phyloP scores from a whole-genome alignment of 2,113 vertebrate genomes.

The Pelobates fuscus region DNA sequence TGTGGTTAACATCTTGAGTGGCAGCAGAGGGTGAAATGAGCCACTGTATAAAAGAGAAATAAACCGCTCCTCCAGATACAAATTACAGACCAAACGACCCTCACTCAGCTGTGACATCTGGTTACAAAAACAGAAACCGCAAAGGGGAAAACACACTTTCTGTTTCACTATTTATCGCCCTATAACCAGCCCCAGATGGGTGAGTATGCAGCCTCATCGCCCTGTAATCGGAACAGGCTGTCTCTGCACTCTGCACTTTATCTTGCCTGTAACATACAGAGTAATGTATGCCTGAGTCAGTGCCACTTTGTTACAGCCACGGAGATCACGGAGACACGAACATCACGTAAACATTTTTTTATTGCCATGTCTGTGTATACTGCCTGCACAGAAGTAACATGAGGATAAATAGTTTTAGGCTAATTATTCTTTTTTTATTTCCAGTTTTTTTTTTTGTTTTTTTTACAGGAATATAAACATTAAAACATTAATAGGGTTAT shows the following conservation, averaged over 20 bases:
- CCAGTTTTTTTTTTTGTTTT: too few species aligned
- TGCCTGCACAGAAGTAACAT: too few species aligned
- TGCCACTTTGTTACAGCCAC: background rate
- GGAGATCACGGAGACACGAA: background rate
- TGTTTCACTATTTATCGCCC: constrained; percentile 48
- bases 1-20: constrained; percentile 34
- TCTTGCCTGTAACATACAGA: constrained; percentile 10
- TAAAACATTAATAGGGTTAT: too few species aligned
- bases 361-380: too few species aligned
- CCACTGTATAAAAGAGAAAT: constrained; percentile 50
- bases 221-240: constrained; percentile 43
- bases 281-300: constrained; percentile 3
- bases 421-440: too few species aligned
- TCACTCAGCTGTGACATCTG: constrained; percentile 50
- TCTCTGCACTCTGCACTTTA: constrained; percentile 25
- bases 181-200: constrained; percentile 47
- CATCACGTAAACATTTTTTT: background rate
- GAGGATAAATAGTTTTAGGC: too few species aligned
- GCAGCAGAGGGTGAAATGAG: constrained; percentile 42
- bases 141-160: constrained; percentile 45
- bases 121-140: constrained; percentile 48
- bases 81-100: constrained; percentile 46
- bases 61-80: constrained; percentile 43
- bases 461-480: too few species aligned
- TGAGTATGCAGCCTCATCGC: constrained; percentile 45